Conservation (phyloP, 1,140 invertebrate genomes). For the Cyrtorhinus lividipennis region DNA sequence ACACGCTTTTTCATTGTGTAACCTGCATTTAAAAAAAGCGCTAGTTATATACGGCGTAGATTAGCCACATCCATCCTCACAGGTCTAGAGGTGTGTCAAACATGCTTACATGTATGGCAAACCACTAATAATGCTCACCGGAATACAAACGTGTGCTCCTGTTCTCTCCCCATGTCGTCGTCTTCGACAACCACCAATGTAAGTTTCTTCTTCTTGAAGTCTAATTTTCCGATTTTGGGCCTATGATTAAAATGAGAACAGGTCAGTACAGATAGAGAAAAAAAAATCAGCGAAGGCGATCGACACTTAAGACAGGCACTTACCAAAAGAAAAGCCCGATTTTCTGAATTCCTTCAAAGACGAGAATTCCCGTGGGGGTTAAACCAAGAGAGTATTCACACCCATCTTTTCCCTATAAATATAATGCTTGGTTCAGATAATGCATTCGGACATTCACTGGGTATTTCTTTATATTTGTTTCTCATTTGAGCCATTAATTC, state of each 20-base stretch:
- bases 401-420: constrained; percentile 71
- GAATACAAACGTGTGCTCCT: constrained; percentile 87
- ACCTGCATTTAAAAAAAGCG: constrained; percentile 32
- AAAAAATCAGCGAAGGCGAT: constrained; percentile 1
- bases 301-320: constrained; percentile 23
- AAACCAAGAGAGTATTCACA: constrained; percentile 93
- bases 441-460: too few relatives aligned
- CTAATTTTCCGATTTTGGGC: constrained; percentile 86
- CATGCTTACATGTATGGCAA: too few relatives aligned
- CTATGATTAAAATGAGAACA: constrained; percentile 62
- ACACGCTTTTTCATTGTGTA: constrained; percentile 93
- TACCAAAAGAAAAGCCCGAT: constrained; percentile 98
- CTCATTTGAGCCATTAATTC: too few relatives aligned
- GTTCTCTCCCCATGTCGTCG: constrained; percentile 82
- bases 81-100: too few relatives aligned
- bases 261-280: background rate
- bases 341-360: constrained; percentile 88
- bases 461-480: too few relatives aligned
- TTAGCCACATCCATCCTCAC: too few relatives aligned
- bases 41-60: too few relatives aligned
- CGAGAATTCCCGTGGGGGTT: constrained; percentile 92
- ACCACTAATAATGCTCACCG: constrained; percentile 31
- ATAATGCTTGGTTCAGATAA: background rate
- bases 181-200: constrained; percentile 92
- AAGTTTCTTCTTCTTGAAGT: constrained; percentile 92